Evolutionary conservation across 1,140 invertebrate species (phyloP), one percentile per base, ranked within the genome.

Genomic region (Grapholita molesta): DNA sequence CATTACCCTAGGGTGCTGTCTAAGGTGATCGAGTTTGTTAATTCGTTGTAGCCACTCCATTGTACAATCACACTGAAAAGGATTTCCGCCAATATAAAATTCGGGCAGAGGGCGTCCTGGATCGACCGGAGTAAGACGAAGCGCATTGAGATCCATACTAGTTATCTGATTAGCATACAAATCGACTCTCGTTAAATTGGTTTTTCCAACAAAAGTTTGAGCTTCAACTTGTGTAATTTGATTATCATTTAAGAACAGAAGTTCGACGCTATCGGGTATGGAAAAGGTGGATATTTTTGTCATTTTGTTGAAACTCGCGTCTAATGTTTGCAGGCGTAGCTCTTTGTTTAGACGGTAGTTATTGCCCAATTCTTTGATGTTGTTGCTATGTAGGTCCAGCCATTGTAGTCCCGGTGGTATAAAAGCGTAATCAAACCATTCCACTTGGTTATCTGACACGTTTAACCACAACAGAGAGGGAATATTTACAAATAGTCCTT

Each of bases 361-460:
- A 90, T 97, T 97, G 23, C 95, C 95, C 0, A 99, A 92, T 79
- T 97, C 95, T 81, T 94, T 94, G 70, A 98, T 95, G 80, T 96
- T 95, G 90, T 99, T 99, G 81, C 96, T 95, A 88, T 98, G 97
- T 77, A 99, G 93, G 90, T 98, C 97, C 48, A 99, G 90, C 97
- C 97, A 98, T 77, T 97, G 95, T 68, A 98, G 92, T 71, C 95
- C 95, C 53, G 91, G 84, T 0, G 98, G 97, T 57, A 98, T 94
- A 67, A 97, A 93, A 12, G 95, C 94, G 87, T 98, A 98, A 90
- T 98, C 97, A 92, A 99, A 98, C 94, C 96, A 96, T 78, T 96
- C 94, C 75, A 99, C 92, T 79, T 95, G 95, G 92, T 99, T 99
- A 91, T 97, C 96, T 24, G 97, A 98, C 69, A 98, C 95, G 92